These are phyloP conservation scores for Heliangelus exortis DNA, from an alignment of 2,797 vertebrate species.

Conservation along the genomic window DNA sequence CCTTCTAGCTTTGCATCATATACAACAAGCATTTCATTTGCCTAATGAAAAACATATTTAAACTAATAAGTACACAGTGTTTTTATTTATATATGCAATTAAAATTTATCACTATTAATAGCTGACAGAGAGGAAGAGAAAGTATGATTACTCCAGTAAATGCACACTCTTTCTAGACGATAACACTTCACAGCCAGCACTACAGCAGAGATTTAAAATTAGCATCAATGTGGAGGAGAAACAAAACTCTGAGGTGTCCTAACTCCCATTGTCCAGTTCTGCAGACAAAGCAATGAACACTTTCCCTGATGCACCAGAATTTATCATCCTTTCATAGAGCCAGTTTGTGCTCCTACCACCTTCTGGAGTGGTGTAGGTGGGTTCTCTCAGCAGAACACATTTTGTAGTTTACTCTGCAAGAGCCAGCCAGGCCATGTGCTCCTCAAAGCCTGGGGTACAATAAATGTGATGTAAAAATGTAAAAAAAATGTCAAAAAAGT, in stretches of 20 bases:
- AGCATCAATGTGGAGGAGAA: neutral
- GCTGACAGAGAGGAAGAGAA: conserved; percentile 60
- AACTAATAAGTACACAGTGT: conserved; percentile 69
- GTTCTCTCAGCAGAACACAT: neutral
- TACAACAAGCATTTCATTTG: conserved; percentile 70
- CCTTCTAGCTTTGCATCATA: conserved; percentile 58
- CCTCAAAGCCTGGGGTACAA: neutral
- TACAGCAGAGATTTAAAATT: conserved; percentile 6
- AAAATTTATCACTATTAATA: conserved; percentile 74
- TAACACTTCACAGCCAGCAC: conserved; percentile 5
- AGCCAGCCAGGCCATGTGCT: fast-evolving
- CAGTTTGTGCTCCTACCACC: fast-evolving
- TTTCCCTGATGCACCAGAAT: neutral
- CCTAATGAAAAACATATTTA: conserved; percentile 79
- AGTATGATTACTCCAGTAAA: conserved; percentile 61
- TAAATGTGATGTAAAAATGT: too few species aligned
- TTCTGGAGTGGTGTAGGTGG: neutral
- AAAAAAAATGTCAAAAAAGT: too few species aligned
- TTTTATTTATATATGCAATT: conserved; percentile 78
- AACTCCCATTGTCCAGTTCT: neutral
- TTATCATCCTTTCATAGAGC: neutral
- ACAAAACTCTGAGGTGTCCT: neutral
- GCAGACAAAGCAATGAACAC: neutral
- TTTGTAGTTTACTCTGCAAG: fast-evolving
- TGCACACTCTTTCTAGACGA: conserved; percentile 4